phyloP scores from a whole-genome alignment of 1,140 invertebrate species.

The Cydia pomonella region DNA sequence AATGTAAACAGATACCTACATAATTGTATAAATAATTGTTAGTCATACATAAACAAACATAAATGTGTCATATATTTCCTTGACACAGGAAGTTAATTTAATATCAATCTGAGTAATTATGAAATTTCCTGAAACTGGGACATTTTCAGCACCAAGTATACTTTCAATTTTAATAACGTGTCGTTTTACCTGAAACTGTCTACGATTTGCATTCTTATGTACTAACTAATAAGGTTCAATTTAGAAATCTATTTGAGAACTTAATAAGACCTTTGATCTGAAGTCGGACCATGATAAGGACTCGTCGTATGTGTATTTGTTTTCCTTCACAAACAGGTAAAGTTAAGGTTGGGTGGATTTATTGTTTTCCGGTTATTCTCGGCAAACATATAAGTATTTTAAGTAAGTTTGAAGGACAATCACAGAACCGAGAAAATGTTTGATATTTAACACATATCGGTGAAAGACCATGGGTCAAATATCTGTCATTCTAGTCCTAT shows the following conservation, averaged over 20 bases:
- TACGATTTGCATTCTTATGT: background rate
- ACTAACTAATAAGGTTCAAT: background rate
- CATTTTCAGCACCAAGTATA: conserved; percentile 6
- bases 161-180: background rate
- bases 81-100: conserved; percentile 2
- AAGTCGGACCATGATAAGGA: background rate
- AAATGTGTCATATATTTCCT: conserved; percentile 8
- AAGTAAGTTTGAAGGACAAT: no score
- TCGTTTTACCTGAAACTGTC: background rate
- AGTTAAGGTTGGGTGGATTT: background rate
- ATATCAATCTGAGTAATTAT: conserved; percentile 19
- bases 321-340: conserved; percentile 29
- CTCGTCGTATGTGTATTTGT: background rate
- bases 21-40: background rate
- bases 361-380: background rate
- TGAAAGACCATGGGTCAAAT: no score
- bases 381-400: background rate
- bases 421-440: no score
- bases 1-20: background rate
- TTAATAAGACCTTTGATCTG: background rate
- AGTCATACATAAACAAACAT: background rate
- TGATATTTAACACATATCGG: no score
- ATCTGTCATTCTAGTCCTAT: no score
- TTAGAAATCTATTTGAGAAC: background rate
- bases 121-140: background rate